A percentile compares a stretch with the other conserved stretches of the same genome.
Evolutionary conservation across 2,113 vertebrate species (phyloP).

Genomic region (Lophotis ruficrista): DNA sequence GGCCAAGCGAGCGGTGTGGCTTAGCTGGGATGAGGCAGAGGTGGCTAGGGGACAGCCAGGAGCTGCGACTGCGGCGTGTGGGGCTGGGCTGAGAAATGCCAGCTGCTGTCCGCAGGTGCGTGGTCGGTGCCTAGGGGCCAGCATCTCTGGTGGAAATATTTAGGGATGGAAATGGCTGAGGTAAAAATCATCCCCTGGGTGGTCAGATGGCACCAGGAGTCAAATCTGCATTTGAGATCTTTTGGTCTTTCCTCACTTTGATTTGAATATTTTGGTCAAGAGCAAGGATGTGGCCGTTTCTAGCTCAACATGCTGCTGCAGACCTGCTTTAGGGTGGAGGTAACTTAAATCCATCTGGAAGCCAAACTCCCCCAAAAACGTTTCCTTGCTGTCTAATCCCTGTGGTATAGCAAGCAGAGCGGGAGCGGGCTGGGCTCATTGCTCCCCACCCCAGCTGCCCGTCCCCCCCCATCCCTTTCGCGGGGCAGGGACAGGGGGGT

Average conservation of each 20-base stretch:
- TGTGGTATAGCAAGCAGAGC: background rate
- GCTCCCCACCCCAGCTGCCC: fast-evolving
- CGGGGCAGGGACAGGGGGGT: background rate
- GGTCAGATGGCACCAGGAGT: background rate
- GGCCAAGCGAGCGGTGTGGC: fast-evolving
- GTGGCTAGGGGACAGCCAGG: background rate
- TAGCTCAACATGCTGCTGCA: fast-evolving
- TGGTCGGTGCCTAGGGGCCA: fast-evolving
- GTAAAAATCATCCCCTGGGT: background rate
- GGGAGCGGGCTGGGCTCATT: background rate
- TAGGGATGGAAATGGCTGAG: background rate
- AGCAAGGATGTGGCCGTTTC: background rate
- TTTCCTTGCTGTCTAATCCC: background rate
- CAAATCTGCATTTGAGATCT: background rate
- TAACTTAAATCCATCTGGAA: background rate
- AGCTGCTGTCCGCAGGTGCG: fast-evolving
- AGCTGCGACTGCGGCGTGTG: fast-evolving
- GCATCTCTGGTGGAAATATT: background rate
- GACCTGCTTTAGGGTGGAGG: background rate
- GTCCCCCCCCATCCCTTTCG: fast-evolving
- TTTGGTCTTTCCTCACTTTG: background rate
- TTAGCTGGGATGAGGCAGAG: background rate
- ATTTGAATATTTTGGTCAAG: background rate
- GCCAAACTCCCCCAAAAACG: background rate
- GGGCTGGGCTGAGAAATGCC: background rate